Evolutionary conservation across 1,140 invertebrate genomes (phyloP), one percentile per base, ranked within the genome.

Genomic region (Megathymus violae): DNA sequence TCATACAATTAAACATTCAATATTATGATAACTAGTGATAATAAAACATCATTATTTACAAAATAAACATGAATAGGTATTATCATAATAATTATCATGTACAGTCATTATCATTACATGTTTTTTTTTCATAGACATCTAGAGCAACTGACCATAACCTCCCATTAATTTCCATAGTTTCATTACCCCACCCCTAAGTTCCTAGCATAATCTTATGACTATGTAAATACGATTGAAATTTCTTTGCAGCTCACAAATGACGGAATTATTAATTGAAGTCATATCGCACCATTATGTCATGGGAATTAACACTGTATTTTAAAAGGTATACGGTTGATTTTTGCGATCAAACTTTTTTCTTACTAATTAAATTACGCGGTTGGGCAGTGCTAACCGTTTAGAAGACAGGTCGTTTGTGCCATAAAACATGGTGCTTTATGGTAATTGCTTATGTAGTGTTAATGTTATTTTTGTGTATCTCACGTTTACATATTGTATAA

Each of bases 141-240:
- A 52, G 64, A 73, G 43, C 67, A 69, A 67, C 64, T 62, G 50
- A 67, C 59, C 67, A 69, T 66, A 69, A 65, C 68, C 74, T 69
- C 74, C 74, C 74, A 73, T 68, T 67, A 41, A 69, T 76, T 76
- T 71, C 48, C 66, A 74, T 76, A 69, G 65, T 67, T 73, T 60
- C 71, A 67, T 56, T 64, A 67, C 44, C 60, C 25, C 14, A 51
- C 36, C 6, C 6, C 34, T 22, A 3, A 43, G 59, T 14, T 58
- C 31, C 27, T 60, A 50, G 60, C 19, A 41, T 9, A 46, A 54
- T 54, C 54, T 43, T 76, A 59, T 59, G 0, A 0, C 0, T 0
- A 50, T 4, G 0, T 3, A n/a, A 14, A 40, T 63, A 74, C 25
- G 59, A 22, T 54, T 36, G 7, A 69, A 62, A 64, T 67, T 69